A percentile compares a stretch with the other conserved stretches of the same genome.
Evolutionary conservation across 2,113 vertebrate genomes (phyloP).

Genomic region (Prochilodus magdalenae): DNA sequence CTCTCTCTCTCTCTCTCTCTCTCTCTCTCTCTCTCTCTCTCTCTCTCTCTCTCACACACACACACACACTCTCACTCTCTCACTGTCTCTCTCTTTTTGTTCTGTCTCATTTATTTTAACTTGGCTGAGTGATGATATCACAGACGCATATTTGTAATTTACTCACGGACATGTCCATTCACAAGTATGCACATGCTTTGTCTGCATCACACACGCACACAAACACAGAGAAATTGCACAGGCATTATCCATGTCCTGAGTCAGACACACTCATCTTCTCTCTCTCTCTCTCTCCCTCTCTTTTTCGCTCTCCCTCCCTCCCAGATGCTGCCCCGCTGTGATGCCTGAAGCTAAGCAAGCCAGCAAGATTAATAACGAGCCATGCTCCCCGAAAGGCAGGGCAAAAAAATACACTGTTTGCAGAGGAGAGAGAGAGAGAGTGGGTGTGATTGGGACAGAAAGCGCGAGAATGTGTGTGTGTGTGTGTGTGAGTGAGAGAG

Average conservation of each 20-base stretch:
- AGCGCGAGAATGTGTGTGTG: constrained; percentile 18
- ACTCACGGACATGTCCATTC: constrained; percentile 37
- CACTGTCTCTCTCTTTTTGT: constrained; percentile 56
- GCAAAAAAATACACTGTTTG: constrained; percentile 80
- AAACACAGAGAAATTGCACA: constrained; percentile 26
- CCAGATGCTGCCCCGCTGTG: constrained; percentile 74
- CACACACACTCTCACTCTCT: constrained; percentile 32
- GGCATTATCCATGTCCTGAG: constrained; percentile 52
- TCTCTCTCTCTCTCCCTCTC: constrained; percentile 12
- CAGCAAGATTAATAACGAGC: constrained; percentile 83
- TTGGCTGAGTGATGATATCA: constrained; percentile 52
- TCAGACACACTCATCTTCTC: constrained; percentile 54
- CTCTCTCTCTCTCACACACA: constrained; percentile 55
- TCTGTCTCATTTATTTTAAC: background rate
- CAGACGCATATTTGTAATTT: constrained; percentile 43
- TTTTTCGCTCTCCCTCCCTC: constrained; percentile 63
- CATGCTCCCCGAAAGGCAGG: constrained; percentile 76
- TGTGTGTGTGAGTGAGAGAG: constrained; percentile 45
- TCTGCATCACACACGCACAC: constrained; percentile 56
- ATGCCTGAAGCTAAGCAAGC: constrained; percentile 78
- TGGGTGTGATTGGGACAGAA: constrained; percentile 53
- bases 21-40: constrained; percentile 57
- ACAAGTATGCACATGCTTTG: constrained; percentile 56
- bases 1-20: constrained; percentile 36
- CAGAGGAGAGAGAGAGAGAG: constrained; percentile 62